phyloP scores from a whole-genome alignment of 1,140 invertebrate genomes.

The Drosophila kepulauana region DNA sequence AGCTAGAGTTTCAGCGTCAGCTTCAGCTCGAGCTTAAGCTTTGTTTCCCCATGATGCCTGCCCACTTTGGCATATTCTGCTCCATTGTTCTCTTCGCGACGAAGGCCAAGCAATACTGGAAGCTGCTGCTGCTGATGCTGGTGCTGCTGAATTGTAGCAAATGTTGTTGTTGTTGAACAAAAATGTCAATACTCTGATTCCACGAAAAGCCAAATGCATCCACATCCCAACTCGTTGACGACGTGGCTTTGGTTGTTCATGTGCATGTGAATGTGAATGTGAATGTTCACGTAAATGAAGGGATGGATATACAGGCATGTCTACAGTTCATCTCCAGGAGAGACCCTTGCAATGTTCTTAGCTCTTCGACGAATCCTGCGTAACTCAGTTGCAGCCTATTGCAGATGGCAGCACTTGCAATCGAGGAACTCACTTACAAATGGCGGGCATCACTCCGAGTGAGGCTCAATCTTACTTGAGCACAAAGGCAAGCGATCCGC shows the following conservation, averaged over 20 bases:
- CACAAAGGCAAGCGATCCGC: slow-evolving; percentile 61
- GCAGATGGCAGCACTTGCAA: slow-evolving; percentile 29
- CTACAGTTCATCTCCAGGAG: slow-evolving; percentile 36
- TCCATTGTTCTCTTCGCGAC: slow-evolving; percentile 67
- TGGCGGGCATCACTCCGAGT: slow-evolving; percentile 51
- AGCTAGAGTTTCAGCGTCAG: slow-evolving; percentile 17
- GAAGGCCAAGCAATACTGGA: slow-evolving; percentile 47
- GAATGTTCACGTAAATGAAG: not conserved
- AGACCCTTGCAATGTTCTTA: not conserved
- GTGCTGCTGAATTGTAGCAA: slow-evolving; percentile 56
- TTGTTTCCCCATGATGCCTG: slow-evolving; percentile 73
- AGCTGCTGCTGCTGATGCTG: slow-evolving; percentile 31
- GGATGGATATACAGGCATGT: not conserved
- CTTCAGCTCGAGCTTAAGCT: slow-evolving; percentile 30
- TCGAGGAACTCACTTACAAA: slow-evolving; percentile 35
- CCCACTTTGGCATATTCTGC: slow-evolving; percentile 78
- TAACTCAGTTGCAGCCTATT: slow-evolving; percentile 78
- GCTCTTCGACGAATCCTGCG: slow-evolving; percentile 64
- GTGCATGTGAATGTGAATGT: not conserved
- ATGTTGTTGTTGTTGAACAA: slow-evolving; percentile 53
- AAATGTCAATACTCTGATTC: slow-evolving; percentile 84
- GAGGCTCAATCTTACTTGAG: slow-evolving; percentile 46
- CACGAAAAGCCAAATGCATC: slow-evolving; percentile 63
- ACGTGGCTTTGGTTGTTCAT: slow-evolving; percentile 6
- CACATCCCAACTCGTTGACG: slow-evolving; percentile 19